Evolutionary conservation across 1,140 invertebrate genomes (phyloP), one percentile per base, ranked within the genome.

Genomic region (Sitobion miscanthi): DNA sequence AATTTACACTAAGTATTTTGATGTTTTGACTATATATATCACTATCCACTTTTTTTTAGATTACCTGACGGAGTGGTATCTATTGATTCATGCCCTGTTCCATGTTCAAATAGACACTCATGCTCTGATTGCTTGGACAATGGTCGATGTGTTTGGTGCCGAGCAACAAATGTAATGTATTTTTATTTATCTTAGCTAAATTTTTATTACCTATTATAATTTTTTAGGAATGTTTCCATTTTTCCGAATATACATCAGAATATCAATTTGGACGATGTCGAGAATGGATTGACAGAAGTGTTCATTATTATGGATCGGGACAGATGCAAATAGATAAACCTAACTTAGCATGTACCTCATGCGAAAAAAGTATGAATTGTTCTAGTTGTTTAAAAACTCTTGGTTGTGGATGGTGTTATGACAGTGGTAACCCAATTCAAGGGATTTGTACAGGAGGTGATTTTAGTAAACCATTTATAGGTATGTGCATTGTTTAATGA

Each of bases 401-500:
- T 86, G 97, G 97, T 91, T 99, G 99, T 95, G 98, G 98, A 17
- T 99, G 99, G 99, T 99, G 98, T 95, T 98, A 98, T 94, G 97
- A 97, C 94, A 95, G 96, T 9, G 97, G 97, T 90, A 98, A 99
- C 95, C 98, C 98, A 5, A 98, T 98, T 86, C 96, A 97, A 94
- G 98, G 98, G 35, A 94, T 96, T 25, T 98, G 97, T 94, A 97
- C 97, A 85, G 96, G 97, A 94, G 97, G 97, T 14, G 97, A 98
- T 94, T 98, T 98, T 93, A 97, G 97, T 95, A 96, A 96, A 49
- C 96, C 97, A 0, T 96, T 97, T 91, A 95, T 96, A 0, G 97
- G 94, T 95, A 94, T 91, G 94, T 93, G 23, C 8, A 87, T 69
- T 45, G 35, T 38, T 87, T 5, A 20, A 42, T 93, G 2, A 47